Evolutionary conservation across 1,140 invertebrate genomes (phyloP), one percentile per base, ranked within the genome.

Genomic region (Colletes gigas): DNA sequence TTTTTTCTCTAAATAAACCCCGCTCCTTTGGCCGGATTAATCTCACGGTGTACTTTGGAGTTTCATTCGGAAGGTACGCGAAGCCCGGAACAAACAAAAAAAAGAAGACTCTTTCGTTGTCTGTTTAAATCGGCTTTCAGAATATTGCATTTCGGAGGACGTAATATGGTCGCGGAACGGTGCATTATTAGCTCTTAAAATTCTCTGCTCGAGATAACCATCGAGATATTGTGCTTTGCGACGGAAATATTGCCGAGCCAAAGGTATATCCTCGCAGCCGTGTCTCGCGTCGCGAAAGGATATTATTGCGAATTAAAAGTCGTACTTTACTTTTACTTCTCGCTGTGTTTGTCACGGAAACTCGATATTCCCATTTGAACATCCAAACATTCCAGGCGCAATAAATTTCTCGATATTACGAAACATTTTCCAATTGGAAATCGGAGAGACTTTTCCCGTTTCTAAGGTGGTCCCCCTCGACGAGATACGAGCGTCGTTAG

Each of bases 141-240:
- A 52, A 52, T 62, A 78, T 70, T 78, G 44, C 41, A 9, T 67
- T 68, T 47, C 41, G 50, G 14, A 5, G n/a, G 3, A 4, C 7
- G 19, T 68, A 68, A 57, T 30, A 39, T 19, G 3, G 1, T 19
- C 10, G 14, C 41, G 55, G 19, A n/a, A 60, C 15, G 19, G 21
- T 19, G 17, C 55, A 59, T 59, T 77, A 60, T 69, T 50, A 69
- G 41, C 66, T 57, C 19, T 47, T 70, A 47, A 70, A 78, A 78
- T 50, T 47, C 65, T 44, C 8, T 17, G 50, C n/a, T 17, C 62
- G 52, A 68, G 19, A 1, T 57, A 14, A 68, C 1, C 39, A 19
- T 44, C 10, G 39, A 47, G n/a, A 17, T 41, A 17, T 67, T 41
- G 4, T 17, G 55, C 21, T 77, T 57, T 41, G 15, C 44, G 6